phyloP scores from a whole-genome alignment of 2,797 vertebrate genomes.

The Dryobates pubescens region DNA sequence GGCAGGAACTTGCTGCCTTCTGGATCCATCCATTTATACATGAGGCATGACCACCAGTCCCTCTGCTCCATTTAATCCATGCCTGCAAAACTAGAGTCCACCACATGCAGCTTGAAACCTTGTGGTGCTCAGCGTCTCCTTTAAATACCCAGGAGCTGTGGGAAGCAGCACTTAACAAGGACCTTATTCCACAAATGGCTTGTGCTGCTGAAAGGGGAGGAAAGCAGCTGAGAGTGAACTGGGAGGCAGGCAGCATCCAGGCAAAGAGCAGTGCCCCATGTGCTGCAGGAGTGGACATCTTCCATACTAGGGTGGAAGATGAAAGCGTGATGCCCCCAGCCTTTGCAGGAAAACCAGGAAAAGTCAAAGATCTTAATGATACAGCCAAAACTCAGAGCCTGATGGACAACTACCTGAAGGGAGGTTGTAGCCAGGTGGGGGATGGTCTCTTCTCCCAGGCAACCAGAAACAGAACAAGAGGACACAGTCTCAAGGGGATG shows the following conservation, averaged over 20 bases:
- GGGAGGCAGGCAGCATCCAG: too few species aligned
- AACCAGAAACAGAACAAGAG: too few species aligned
- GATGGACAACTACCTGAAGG: too few species aligned
- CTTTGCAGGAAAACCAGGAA: not conserved
- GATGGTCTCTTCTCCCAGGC: too few species aligned
- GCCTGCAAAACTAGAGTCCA: not conserved
- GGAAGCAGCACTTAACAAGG: not conserved
- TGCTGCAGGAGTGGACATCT: not conserved
- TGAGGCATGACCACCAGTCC: not conserved
- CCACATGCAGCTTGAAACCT: not conserved
- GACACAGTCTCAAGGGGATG: too few species aligned
- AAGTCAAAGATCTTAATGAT: not conserved
- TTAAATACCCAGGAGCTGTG: not conserved
- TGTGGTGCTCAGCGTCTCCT: not conserved
- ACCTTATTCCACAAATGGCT: not conserved
- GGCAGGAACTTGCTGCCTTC: not conserved
- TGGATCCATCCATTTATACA: not conserved
- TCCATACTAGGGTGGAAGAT: not conserved
- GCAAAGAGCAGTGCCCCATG: rapidly evolving
- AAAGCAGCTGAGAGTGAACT: not conserved
- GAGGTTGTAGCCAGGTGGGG: too few species aligned
- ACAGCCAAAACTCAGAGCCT: not conserved
- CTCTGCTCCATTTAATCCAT: not conserved
- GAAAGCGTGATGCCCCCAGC: rapidly evolving
- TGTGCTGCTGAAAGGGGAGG: not conserved